Evolutionary conservation across 2,888 invertebrate species (phyloP).

Genomic region (Cephalotes varians): DNA sequence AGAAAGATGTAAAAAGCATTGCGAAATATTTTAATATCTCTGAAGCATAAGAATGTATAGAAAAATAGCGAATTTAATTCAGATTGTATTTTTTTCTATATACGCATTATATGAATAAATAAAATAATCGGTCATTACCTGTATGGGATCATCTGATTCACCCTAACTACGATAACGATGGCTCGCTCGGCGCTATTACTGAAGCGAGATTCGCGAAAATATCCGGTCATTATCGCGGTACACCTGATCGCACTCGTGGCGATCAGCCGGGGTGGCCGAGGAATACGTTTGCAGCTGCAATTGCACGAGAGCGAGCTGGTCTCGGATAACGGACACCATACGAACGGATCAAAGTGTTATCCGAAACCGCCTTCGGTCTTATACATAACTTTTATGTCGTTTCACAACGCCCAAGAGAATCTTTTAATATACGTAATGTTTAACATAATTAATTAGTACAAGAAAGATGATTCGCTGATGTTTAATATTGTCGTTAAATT

Average conservation of each 20-base stretch:
- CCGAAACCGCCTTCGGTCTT: slow-evolving; percentile 57
- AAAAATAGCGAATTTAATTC: background rate
- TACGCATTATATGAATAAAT: background rate
- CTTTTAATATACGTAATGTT: background rate
- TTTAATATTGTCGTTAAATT: background rate
- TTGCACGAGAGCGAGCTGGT: slow-evolving; percentile 56
- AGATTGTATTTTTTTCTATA: background rate
- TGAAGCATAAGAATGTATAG: background rate
- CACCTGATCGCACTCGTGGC: slow-evolving; percentile 34
- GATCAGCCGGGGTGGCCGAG: slow-evolving; percentile 58
- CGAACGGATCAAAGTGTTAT: slow-evolving; percentile 57
- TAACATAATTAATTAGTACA: background rate
- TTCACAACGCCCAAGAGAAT: background rate
- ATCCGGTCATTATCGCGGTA: slow-evolving; percentile 37
- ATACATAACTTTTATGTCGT: slow-evolving; percentile 23
- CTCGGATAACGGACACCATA: slow-evolving; percentile 74
- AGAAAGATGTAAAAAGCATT: background rate
- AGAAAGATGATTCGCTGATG: background rate
- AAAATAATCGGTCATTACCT: slow-evolving; percentile 15
- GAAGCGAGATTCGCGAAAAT: slow-evolving; percentile 7
- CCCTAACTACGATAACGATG: background rate
- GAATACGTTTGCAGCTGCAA: slow-evolving; percentile 49
- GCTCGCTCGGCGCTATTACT: background rate
- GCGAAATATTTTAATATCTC: background rate
- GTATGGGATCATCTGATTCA: background rate